Conservation (phyloP, 2,888 invertebrate species). For the Iphiclides podalirius region DNA sequence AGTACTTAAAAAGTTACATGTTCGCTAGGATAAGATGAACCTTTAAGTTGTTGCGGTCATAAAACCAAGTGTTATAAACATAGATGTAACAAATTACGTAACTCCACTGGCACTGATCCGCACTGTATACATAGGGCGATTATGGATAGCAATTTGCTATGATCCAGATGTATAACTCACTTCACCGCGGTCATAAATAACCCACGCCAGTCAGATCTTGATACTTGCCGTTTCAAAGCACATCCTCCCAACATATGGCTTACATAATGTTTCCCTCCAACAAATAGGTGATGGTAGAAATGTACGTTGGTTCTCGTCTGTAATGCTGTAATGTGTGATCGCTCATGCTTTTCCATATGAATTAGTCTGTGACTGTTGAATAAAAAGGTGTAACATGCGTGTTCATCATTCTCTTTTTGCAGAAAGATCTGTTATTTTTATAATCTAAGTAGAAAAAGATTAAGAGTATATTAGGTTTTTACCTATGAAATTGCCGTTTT, state of each 20-base stretch:
- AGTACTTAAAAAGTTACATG: too few relatives aligned
- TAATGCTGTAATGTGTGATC: too few relatives aligned
- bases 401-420: too few relatives aligned
- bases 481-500: too few relatives aligned
- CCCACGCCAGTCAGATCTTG: slow-evolving; percentile 4
- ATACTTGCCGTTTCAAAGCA: slow-evolving; percentile 2
- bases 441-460: too few relatives aligned
- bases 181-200: slow-evolving; percentile 18
- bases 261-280: not conserved
- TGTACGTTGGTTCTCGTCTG: too few relatives aligned
- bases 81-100: slow-evolving; percentile 21
- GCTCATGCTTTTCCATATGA: too few relatives aligned
- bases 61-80: slow-evolving; percentile 16
- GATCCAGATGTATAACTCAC: slow-evolving; percentile 19
- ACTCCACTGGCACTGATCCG: slow-evolving; percentile 13
- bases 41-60: slow-evolving; percentile 15
- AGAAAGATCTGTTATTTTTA: too few relatives aligned
- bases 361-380: too few relatives aligned
- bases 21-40: too few relatives aligned
- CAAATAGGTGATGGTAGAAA: not conserved
- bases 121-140: slow-evolving; percentile 19
- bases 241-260: not conserved
- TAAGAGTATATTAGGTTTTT: too few relatives aligned
- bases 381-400: too few relatives aligned
- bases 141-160: slow-evolving; percentile 17